Base-by-base conservation (phyloP, 2,113 vertebrate species). In the Calyptommatus sinebrachiatus region DNA sequence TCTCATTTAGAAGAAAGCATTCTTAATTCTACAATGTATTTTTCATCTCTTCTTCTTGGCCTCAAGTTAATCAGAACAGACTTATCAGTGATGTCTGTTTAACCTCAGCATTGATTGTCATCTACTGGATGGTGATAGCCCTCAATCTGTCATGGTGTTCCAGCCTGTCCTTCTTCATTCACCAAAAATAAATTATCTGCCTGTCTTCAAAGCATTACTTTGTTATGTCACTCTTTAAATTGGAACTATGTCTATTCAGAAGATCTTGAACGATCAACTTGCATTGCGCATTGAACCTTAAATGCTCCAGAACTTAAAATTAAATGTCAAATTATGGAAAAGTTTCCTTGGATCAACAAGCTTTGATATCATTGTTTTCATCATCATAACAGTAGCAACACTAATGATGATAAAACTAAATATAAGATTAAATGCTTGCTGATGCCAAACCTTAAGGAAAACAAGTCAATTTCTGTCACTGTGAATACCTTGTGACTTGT, bases 31-130 rank as follows among this genome's bases (percentile, higher is more conserved):
- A 11, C 28, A 21, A 6, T 80, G 28, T 48, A 35, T 20, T 53
- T 74, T 61, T 9, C n/a, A 14, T 11, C n/a, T 9, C 26, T 48
- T 62, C 62, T 48, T 66, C 31, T 24, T 35, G 18, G 12, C 68
- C 53, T 68, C 20, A 50, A 62, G 5, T 61, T 81, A 76, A 75
- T 81, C 72, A 81, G 53, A 75, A 69, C 57, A 62, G 79, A 70
- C 20, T 48, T 12, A 60, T 78, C 77, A 75, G n/a, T 75, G 66
- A 62, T 75, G 53, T 48, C 65, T 50, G 48, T 69, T 81, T 75
- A 61, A 31, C 73, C 8, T 20, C 22, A 70, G 65, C 35, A 75
- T 61, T 75, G 53, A 70, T 76, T 75, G 65, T 41, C 21, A 48
- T 48, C 21, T 69, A 31, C 35, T 46, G 31, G 50, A 14, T 81